Conservation (phyloP, 2,888 invertebrate species). For the Pseudococcus longispinus region DNA sequence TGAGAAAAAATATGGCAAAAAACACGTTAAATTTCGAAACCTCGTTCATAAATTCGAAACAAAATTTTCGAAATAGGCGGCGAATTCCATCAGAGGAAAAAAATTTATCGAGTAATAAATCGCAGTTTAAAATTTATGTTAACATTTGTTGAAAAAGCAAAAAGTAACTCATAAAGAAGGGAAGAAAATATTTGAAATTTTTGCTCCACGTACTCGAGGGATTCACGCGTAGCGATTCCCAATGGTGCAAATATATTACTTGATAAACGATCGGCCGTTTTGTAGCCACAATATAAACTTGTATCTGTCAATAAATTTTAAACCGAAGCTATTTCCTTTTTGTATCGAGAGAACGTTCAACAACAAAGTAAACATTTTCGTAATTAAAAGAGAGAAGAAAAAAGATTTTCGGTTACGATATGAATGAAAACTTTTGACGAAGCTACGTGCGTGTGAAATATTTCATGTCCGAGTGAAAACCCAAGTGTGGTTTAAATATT, state of each 20-base stretch:
- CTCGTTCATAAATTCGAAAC: not conserved
- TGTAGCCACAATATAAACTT: not conserved
- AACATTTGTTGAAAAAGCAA: conserved; percentile 5
- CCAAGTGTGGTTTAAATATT: conserved; percentile 28
- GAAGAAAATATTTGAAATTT: conserved; percentile 5
- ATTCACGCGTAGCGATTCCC: conserved; percentile 8
- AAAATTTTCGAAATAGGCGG: not conserved
- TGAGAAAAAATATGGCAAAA: not conserved
- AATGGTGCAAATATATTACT: conserved; percentile 19
- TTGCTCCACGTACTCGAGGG: conserved; percentile 11
- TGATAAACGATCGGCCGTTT: conserved; percentile 22
- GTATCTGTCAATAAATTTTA: conserved; percentile 24
- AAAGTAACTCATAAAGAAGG: conserved; percentile 6
- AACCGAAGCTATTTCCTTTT: not conserved
- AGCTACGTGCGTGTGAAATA: not conserved
- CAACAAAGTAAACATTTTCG: conserved; percentile 25
- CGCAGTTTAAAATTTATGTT: conserved; percentile 9
- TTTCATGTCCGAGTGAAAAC: not conserved
- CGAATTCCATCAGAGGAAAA: not conserved
- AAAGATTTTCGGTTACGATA: not conserved
- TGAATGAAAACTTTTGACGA: not conserved
- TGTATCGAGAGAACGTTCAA: not conserved
- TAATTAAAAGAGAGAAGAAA: not conserved
- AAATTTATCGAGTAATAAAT: conserved; percentile 15
- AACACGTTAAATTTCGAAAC: not conserved